Evolutionary conservation across 2,797 vertebrate genomes (phyloP), one percentile per base, ranked within the genome.

Genomic region (Hybognathus amarus): DNA sequence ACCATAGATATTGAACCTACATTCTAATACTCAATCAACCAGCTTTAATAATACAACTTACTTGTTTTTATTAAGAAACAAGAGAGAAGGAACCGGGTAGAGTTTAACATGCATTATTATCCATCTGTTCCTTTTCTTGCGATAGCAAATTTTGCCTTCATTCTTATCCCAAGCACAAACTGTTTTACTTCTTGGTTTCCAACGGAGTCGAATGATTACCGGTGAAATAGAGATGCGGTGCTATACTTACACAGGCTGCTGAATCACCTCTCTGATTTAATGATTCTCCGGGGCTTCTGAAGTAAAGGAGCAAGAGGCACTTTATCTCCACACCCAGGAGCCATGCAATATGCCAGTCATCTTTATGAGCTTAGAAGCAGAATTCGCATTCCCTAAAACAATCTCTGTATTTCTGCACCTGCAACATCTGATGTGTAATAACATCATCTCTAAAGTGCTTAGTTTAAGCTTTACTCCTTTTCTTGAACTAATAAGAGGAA

Each of bases 321-420:
- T 85, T 86, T 47, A 83, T 84, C 82, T 80, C 82, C 56, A 77
- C 82, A 50, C 66, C 38, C 52, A 50, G 79, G 70, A 82, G 82
- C 82, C 83, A 77, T 54, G 73, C 77, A 83, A 64, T 76, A 83
- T 77, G 77, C 50, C 84, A 78, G 54, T 64, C 24, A 40, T 70
- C 40, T 84, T 84, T 83, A 85, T 83, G 52, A 86, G 66, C 33
- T 40, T 61, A 63, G 52, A 83, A 22, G 79, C 84, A 68, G 54
- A 71, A n/a, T 77, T 56, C 68, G 10, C 77, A 42, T 83, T 80
- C 61, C 47, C 81, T 68, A 69, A 56, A 70, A 54, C 67, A 64
- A 75, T 84, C 67, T 69, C 69, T 78, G 50, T 54, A 52, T 78
- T 76, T 79, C 76, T 77, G 54, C 33, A 20, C n/a, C 64, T 79